Conservation (phyloP, 1,140 invertebrate genomes). For the Drosophila pachea region DNA sequence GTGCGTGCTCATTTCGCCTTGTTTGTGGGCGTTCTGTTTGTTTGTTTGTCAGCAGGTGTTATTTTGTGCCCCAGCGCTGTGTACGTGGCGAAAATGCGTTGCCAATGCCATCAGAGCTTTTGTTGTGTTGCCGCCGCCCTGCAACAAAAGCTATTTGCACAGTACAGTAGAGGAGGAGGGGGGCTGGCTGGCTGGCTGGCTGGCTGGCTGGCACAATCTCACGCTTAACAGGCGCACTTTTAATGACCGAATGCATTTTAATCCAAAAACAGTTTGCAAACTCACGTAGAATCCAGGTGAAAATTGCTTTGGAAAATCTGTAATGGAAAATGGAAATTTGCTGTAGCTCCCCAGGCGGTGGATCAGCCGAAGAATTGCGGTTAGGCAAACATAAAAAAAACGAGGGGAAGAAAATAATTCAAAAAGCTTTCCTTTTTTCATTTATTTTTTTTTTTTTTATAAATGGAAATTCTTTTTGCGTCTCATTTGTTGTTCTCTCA, state of each 20-base stretch:
- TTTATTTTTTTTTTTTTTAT: not conserved
- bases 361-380: conserved; percentile 5
- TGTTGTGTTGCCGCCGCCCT: conserved; percentile 53
- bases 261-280: conserved; percentile 75
- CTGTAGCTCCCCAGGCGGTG: no score
- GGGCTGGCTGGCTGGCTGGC: no score
- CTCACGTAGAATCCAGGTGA: conserved; percentile 68
- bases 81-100: conserved; percentile 70
- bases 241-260: conserved; percentile 75
- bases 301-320: conserved; percentile 41
- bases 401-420: not conserved
- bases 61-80: conserved; percentile 65
- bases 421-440: not conserved
- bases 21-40: conserved; percentile 68
- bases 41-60: conserved; percentile 74
- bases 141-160: conserved; percentile 73
- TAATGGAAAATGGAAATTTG: conserved; percentile 32
- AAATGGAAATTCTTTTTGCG: no score
- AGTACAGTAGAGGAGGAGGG: not conserved
- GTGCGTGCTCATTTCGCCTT: conserved; percentile 59
- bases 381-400: not conserved
- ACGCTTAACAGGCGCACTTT: conserved; percentile 69
- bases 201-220: conserved; percentile 62
- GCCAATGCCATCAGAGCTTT: conserved; percentile 44
- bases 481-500: not conserved